These are phyloP conservation scores for Hystrix cristata DNA, from an alignment of 2,113 vertebrate genomes.

Conservation along the genomic window DNA sequence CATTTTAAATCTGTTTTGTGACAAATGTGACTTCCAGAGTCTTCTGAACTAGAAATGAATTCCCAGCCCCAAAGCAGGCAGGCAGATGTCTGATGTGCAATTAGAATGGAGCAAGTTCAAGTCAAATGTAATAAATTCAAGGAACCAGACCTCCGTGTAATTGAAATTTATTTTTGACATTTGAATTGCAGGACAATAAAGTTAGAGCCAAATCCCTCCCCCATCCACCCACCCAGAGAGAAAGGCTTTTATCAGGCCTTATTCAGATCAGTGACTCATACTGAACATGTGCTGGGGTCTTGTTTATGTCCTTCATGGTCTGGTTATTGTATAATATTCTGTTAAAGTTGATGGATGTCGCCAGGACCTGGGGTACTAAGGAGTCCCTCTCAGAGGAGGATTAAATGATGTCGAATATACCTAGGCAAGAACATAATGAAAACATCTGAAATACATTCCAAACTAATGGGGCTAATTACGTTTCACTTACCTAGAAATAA, in stretches of 20 bases:
- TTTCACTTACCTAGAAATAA: constrained; percentile 1
- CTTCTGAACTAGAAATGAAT: constrained; percentile 16
- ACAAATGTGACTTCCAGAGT: not conserved
- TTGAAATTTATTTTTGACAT: constrained; percentile 54
- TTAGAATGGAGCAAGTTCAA: not conserved
- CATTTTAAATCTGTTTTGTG: constrained; percentile 27
- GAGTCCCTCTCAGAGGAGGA: not conserved
- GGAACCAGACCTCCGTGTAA: constrained; percentile 23
- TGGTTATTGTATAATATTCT: not conserved
- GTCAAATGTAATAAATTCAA: not conserved
- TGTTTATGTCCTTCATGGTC: not conserved
- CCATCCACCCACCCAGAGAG: not conserved
- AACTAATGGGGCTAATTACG: not conserved
- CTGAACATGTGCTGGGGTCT: not conserved
- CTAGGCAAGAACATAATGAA: not conserved
- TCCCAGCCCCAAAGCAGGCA: not conserved
- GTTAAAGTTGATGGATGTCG: not conserved
- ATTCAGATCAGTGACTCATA: constrained; percentile 5
- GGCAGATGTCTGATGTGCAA: not conserved
- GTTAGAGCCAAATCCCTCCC: not conserved
- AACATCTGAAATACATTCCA: constrained; percentile 2
- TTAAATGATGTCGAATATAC: not conserved
- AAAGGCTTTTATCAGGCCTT: not conserved
- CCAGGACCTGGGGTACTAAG: not conserved
- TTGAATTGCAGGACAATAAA: constrained; percentile 53